Base-by-base conservation (phyloP, 2,113 vertebrate genomes). In the Aptenodytes patagonicus region DNA sequence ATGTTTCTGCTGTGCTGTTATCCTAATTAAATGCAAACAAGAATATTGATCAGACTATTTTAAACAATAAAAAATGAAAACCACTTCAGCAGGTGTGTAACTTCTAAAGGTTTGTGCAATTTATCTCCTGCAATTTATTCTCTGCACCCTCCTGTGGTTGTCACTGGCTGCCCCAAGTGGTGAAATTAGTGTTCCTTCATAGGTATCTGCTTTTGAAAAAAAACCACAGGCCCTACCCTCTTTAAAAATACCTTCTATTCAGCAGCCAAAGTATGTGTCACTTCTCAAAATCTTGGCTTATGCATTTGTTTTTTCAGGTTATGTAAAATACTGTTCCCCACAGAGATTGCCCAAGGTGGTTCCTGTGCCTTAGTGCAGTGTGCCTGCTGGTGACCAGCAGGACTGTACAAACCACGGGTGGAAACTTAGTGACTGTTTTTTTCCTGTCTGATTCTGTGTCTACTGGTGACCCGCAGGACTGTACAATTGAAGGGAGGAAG, bases 161-260 rank as follows among this genome's bases (percentile, higher is more conserved):
- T 73, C 54, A 84, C 29, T 71, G 52, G 7, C 60, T 92, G 34
- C 29, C 55, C 31, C 20, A 44, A 38, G 58, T 44, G 46, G 17
- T 78, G 55, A 87, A 83, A 90, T 61, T 16, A 52, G 31, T 24
- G 8, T 76, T 72, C 13, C 28, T 8, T 90, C 9, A 4, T 2
- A 70, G 31, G 10, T 57, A 85, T 40, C 28, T 77, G 38, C 7
- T 87, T 85, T 65, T 78, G 66, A 24, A 87, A 68, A 84, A 84
- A 75, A 76, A 46, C 3, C 13, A n/a, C 8, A 46, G 22, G 13
- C 62, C 49, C 25, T 49, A 54, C 11, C 9, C 20, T 11, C 26
- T 76, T 83, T 95, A 90, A 95, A 94, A 84, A 87, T 95, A 72
- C 16, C n/a, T 94, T 66, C 46, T 65, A 42, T 83, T 93, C n/a